Conservation (phyloP, 2,113 vertebrate species). For the Gobiocypris rarus region DNA sequence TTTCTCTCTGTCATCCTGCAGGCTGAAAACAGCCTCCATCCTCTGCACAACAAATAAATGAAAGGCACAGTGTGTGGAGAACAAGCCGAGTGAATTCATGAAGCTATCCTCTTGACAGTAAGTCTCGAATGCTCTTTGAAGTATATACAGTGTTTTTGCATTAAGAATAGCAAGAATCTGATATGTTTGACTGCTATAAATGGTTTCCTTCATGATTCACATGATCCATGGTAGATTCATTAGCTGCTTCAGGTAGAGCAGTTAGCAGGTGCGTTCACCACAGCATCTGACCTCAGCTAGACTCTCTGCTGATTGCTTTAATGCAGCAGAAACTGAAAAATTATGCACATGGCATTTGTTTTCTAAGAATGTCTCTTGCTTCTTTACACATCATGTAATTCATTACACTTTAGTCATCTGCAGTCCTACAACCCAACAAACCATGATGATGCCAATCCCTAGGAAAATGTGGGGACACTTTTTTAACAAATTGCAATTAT, state of each 20-base stretch:
- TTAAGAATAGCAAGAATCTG: neutral
- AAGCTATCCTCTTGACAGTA: conserved; percentile 11
- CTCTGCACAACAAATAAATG: conserved; percentile 21
- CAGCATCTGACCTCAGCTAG: neutral
- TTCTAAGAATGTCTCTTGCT: neutral
- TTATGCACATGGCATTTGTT: neutral
- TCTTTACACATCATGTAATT: neutral
- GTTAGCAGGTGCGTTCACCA: neutral
- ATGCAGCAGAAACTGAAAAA: neutral
- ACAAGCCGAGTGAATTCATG: conserved; percentile 4
- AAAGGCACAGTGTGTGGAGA: conserved; percentile 10
- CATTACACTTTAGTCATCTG: neutral
- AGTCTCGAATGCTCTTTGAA: neutral
- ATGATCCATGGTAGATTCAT: neutral
- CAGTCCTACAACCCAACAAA: neutral
- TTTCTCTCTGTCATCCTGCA: conserved; percentile 31
- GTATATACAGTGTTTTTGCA: neutral
- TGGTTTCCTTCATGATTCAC: neutral
- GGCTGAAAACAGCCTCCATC: conserved; percentile 26
- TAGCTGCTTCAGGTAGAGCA: neutral
- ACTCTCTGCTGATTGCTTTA: neutral
- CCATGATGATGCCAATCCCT: neutral
- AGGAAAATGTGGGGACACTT: neutral
- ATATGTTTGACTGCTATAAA: neutral
- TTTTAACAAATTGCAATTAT: neutral